Base-by-base conservation (phyloP, 1,140 invertebrate species). In the Drosophila pseudoobscura region DNA sequence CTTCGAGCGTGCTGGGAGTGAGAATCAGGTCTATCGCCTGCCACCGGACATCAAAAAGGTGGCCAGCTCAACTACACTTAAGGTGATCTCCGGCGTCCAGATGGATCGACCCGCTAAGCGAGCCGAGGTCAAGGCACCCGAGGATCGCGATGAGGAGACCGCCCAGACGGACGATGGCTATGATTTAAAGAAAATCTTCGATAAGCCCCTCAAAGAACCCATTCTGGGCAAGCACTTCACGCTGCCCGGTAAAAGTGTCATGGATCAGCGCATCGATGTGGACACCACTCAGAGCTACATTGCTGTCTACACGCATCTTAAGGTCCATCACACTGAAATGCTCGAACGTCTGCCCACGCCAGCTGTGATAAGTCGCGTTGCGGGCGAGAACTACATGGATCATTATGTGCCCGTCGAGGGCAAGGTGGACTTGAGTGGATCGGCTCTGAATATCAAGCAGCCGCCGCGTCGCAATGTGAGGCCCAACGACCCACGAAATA, bases 41-140 rank as follows among this genome's bases (percentile, higher is more conserved):
- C 95, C 95, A 3, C 93, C 94, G 0, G 95, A 96, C 87, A 93
- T 96, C 1, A 92, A 92, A 69, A 93, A 94, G 83, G 92, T 94
- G 22, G 94, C 93, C 35, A 95, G 94, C 80, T 95, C 92, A 22
- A 95, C 94, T 15, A 95, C 95, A 0, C 91, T 95, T 31, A 94
- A 94, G 89, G 94, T 94, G 0, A 71, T 88, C 11, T 76, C 78
- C 20, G 92, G 92, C 24, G 65, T 69, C n/a, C 76, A 82, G 51
- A 80, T n/a, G 7, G 17, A 9, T 24, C 26, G 50, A 0, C 44
- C 0, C 15, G 7, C 11, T 5, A 78, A 72, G 47, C 75, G 56
- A 43, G 3, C 20, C n/a, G 59, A 62, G 6, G 44, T 31, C 8
- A 49, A 22, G n/a, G 22, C 13, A 11, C 2, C 8, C n/a, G 47